Evolutionary conservation across 2,113 vertebrate genomes (phyloP).

Genomic region (Myrmophylax atrothorax): DNA sequence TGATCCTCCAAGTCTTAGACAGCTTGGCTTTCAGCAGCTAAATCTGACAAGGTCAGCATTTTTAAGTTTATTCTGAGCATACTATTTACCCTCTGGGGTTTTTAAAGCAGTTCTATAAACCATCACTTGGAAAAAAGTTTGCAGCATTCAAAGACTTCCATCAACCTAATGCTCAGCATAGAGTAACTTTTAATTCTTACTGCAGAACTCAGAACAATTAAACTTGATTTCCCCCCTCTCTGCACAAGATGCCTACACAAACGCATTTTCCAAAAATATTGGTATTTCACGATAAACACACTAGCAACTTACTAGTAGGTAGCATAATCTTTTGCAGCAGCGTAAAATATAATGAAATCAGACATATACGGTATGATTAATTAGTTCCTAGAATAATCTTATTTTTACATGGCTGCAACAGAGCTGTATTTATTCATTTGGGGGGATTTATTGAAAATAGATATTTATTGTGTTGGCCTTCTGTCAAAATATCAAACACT

Average conservation of each 20-base stretch:
- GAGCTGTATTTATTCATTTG: not conserved
- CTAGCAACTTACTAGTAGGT: not conserved
- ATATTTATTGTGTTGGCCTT: not conserved
- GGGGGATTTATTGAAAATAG: not conserved
- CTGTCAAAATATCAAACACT: conserved; percentile 29
- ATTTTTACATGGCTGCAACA: not conserved
- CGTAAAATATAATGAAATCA: conserved; percentile 36
- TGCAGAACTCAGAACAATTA: not conserved
- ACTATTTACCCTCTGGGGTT: conserved; percentile 90
- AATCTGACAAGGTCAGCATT: conserved; percentile 92
- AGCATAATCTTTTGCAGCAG: conserved; percentile 7
- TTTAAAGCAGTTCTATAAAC: conserved; percentile 92
- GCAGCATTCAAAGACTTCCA: conserved; percentile 56
- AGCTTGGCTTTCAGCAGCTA: conserved; percentile 89
- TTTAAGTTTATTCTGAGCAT: conserved; percentile 93
- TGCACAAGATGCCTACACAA: not conserved
- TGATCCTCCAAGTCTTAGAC: conserved; percentile 88
- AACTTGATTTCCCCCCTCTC: not conserved
- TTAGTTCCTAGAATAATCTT: conserved; percentile 43
- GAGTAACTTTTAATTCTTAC: conserved; percentile 32
- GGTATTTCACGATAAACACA: not conserved
- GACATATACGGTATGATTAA: not conserved
- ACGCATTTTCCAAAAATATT: not conserved
- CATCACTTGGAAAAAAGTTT: conserved; percentile 80
- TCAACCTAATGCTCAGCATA: conserved; percentile 34